phyloP scores from a whole-genome alignment of 2,888 invertebrate species.

The Synanthedon myopaeformis region DNA sequence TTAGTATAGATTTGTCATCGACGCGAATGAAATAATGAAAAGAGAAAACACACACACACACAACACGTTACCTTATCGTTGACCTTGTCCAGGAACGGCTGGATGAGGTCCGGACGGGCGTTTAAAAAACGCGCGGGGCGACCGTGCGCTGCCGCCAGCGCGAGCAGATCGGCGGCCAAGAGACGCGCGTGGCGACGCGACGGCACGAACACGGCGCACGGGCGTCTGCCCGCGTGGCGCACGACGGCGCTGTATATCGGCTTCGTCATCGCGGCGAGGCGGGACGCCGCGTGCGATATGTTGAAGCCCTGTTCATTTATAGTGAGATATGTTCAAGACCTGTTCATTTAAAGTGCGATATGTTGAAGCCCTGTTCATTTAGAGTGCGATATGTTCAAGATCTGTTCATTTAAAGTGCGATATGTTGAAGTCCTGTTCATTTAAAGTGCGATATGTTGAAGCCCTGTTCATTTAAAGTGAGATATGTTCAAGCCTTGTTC shows the following conservation, averaged over 20 bases:
- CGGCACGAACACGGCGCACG: slow-evolving; percentile 91
- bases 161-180: slow-evolving; percentile 96
- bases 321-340: too few relatives aligned
- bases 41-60: too few relatives aligned
- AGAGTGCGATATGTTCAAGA: too few relatives aligned
- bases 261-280: slow-evolving; percentile 97
- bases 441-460: slow-evolving; percentile 91
- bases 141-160: slow-evolving; percentile 91
- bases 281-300: slow-evolving; percentile 96
- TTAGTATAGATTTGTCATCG: too few relatives aligned
- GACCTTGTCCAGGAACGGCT: slow-evolving; percentile 89
- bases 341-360: too few relatives aligned
- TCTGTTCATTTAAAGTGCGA: too few relatives aligned
- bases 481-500: too few relatives aligned
- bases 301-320: slow-evolving; percentile 85
- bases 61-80: slow-evolving; percentile 77
- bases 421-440: too few relatives aligned
- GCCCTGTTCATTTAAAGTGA: slow-evolving; percentile 69
- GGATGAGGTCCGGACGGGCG: slow-evolving; percentile 86
- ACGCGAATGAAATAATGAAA: too few relatives aligned
- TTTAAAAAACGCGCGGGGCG: slow-evolving; percentile 90
- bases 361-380: too few relatives aligned
- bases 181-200: slow-evolving; percentile 87
- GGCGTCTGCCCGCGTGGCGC: slow-evolving; percentile 85
- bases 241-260: slow-evolving; percentile 95